These are phyloP conservation scores for Scleropages formosus DNA, from an alignment of 2,797 vertebrate genomes.

Conservation along the genomic window DNA sequence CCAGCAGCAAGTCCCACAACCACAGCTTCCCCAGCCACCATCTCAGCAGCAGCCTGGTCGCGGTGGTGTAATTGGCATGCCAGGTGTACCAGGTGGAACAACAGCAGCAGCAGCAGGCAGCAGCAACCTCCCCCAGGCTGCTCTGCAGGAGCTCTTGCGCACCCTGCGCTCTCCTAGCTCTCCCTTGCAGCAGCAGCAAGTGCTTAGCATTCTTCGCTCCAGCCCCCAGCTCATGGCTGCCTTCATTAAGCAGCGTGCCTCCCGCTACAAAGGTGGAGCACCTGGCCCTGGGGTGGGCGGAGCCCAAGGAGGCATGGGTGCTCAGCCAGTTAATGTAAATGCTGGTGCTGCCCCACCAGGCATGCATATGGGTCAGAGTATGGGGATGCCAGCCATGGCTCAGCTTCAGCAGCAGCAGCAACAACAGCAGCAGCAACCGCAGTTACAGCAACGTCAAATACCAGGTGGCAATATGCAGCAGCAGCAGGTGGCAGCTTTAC, in stretches of 20 bases:
- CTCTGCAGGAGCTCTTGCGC: constrained; percentile 88
- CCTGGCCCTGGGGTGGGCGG: constrained; percentile 50
- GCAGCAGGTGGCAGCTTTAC: constrained; percentile 72
- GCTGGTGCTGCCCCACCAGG: constrained; percentile 65
- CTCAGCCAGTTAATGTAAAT: constrained; percentile 68
- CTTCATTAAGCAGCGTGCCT: constrained; percentile 91
- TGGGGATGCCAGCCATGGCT: constrained; percentile 71
- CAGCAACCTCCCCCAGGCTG: constrained; percentile 78
- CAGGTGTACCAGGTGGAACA: constrained; percentile 47
- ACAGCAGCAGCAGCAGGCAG: constrained; percentile 59
- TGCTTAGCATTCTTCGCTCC: constrained; percentile 92
- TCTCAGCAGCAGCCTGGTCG: constrained; percentile 61
- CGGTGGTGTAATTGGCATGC: constrained; percentile 61
- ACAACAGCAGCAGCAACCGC: constrained; percentile 56
- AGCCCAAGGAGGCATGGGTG: constrained; percentile 63
- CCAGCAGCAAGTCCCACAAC: constrained; percentile 56
- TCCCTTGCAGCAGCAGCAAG: constrained; percentile 91
- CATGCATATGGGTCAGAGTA: constrained; percentile 79
- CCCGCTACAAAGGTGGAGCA: constrained; percentile 76
- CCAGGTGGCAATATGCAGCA: constrained; percentile 62
- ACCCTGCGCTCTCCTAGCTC: constrained; percentile 93
- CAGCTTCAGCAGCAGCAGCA: constrained; percentile 75
- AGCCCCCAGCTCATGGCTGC: constrained; percentile 92
- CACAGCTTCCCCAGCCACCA: constrained; percentile 41
- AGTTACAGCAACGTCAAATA: constrained; percentile 63